A percentile compares a stretch with the other conserved stretches of the same genome.
Conservation (phyloP, 2,797 vertebrate genomes). For the Dendrocincla fuliginosa region DNA sequence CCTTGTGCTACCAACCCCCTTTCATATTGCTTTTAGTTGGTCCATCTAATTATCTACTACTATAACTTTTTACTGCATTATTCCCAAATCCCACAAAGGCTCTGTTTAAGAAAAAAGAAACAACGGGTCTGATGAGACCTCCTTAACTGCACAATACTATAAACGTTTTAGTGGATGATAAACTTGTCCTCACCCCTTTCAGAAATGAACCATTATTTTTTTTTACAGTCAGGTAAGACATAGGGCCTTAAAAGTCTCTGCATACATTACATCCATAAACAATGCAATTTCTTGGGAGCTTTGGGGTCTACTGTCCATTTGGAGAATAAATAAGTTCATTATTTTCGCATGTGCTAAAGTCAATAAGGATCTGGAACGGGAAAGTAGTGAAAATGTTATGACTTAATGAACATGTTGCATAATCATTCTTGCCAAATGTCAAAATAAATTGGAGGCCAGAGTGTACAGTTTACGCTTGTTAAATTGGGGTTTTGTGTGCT, state of each 20-base stretch:
- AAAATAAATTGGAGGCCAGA: conserved; percentile 62
- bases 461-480: conserved; percentile 40
- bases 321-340: conserved; percentile 35
- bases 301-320: conserved; percentile 8
- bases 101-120: conserved; percentile 57
- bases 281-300: background rate
- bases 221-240: background rate
- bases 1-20: conserved; percentile 70
- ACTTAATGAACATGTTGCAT: conserved; percentile 46
- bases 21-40: conserved; percentile 71
- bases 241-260: background rate
- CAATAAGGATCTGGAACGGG: conserved; percentile 43
- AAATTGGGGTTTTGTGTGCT: conserved; percentile 31
- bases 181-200: background rate
- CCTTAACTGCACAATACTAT: background rate
- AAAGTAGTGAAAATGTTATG: conserved; percentile 45
- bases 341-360: conserved; percentile 47
- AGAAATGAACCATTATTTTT: background rate
- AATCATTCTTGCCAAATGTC: conserved; percentile 67
- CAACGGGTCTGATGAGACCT: conserved; percentile 33
- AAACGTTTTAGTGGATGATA: background rate
- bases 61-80: conserved; percentile 51
- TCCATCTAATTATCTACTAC: conserved; percentile 73
- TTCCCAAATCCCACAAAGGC: conserved; percentile 47
- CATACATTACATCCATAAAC: background rate